Evolutionary conservation across 2,888 invertebrate genomes (phyloP), one percentile per base, ranked within the genome.

Genomic region (Ommatoiulus sabulosus): DNA sequence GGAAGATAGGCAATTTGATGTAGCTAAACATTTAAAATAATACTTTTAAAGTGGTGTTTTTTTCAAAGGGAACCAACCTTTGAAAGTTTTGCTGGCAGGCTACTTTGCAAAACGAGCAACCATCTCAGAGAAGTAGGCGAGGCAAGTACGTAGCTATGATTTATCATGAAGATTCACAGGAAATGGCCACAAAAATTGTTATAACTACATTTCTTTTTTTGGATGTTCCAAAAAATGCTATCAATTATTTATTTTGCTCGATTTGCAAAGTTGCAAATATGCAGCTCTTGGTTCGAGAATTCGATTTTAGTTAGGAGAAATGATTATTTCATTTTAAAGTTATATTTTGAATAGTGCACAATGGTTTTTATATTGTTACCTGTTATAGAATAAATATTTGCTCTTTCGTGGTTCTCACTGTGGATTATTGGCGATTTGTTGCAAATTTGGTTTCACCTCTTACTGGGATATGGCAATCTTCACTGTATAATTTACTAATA

Each of bases 321-420:
- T n/a, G n/a, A 20, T n/a, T 63, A 15, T 63, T 63, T 63, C 20
- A 20, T 57, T 57, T 10, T 15, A 15, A 20, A 72, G 72, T 8
- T 6, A 24, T 24, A 24, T 24, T 20, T 24, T 72, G 72, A 20
- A 72, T 8, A 72, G 20, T n/a, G 72, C 72, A 72, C 24, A 72
- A 72, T n/a, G 15, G 7, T 72, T 72, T 63, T 72, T 72, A 72
- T 24, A 24, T 8, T 20, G 20, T 72, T 72, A 15, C 24, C 24
- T 72, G 72, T 72, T 72, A 72, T 20, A 72, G 72, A 72, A 72
- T 72, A 72, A 72, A 72, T 72, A 0, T 72, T 72, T 72, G 5
- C 72, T 72, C 72, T 72, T 17, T 72, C 24, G 6, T 20, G 10
- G 24, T 24, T 72, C 72, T 72, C 24, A 72, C 72, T 72, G 72